Base-by-base conservation (phyloP, 2,113 vertebrate species). In the Tauraco erythrolophus region DNA sequence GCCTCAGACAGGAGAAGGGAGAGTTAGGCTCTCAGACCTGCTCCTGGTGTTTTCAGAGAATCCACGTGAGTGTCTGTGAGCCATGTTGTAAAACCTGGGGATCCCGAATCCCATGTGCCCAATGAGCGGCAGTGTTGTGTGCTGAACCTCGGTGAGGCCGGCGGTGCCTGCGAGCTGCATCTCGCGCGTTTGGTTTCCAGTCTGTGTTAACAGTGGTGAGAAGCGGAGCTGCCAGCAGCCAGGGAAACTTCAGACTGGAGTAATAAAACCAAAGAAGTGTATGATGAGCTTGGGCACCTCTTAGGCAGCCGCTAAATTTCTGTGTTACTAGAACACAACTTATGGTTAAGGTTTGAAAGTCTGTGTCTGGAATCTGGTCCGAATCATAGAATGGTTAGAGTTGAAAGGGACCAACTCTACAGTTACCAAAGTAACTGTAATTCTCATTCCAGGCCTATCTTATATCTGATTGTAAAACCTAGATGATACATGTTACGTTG, bases 281-380 rank as follows among this genome's bases (percentile, higher is more conserved):
- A 30, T 85, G 39, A 58, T 43, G 48, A 79, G n/a, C 43, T 81
- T 76, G 66, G 51, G 12, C 28, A 86, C 24, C 24, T 50, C 39
- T 84, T 91, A 45, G 19, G 24, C 33, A 95, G 33, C 69, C 68
- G 27, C 65, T 85, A 35, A 64, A 76, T 83, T 94, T 84, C 60
- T 56, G 11, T 75, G 33, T 53, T 56, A 27, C 17, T 65, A 39
- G 65, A 71, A 51, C 22, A n/a, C 19, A 50, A 12, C 3, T 80
- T 72, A 16, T 10, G 14, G 48, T 79, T 81, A 79, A 82, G 17
- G 9, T 71, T 88, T 79, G 24, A 69, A 91, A 50, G 27, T 71
- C 56, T 64, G 57, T 71, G 35, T 72, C 66, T 95, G 46, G 28
- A 80, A 64, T 92, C 30, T 50, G 18, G 35, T 85, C n/a, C n/a